These are phyloP conservation scores for Eristalis intricaria DNA, from an alignment of 2,888 invertebrate genomes.

Conservation along the genomic window DNA sequence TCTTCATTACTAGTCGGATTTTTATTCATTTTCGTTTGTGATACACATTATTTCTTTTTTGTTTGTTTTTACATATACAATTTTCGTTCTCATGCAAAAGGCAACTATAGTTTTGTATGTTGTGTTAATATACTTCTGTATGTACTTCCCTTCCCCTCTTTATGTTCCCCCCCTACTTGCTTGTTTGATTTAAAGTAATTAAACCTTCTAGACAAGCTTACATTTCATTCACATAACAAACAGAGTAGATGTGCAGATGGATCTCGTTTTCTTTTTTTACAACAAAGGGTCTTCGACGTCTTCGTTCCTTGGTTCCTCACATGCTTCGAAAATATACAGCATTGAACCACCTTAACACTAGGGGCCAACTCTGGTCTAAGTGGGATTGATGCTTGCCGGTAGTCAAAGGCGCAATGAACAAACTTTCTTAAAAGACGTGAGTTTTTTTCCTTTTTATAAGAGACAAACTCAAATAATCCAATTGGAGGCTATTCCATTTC, in stretches of 20 bases:
- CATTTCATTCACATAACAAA: not conserved
- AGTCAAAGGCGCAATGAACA: too few species aligned
- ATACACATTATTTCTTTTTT: not conserved
- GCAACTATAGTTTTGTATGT: slow-evolving; percentile 26
- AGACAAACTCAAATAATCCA: too few species aligned
- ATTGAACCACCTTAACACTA: too few species aligned
- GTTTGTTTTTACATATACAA: slow-evolving; percentile 15
- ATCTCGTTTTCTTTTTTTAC: too few species aligned
- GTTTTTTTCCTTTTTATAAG: too few species aligned
- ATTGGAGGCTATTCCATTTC: too few species aligned
- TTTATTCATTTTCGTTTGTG: slow-evolving; percentile 1
- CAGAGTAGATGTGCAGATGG: not conserved
- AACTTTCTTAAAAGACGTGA: too few species aligned
- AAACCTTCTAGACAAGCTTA: not conserved
- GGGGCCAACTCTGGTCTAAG: too few species aligned
- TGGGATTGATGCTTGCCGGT: too few species aligned
- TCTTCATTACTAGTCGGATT: slow-evolving; percentile 43
- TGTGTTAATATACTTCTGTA: slow-evolving; percentile 1
- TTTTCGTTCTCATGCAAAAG: slow-evolving; percentile 37
- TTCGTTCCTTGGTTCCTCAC: too few species aligned
- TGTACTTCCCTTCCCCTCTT: not conserved
- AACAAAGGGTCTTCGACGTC: too few species aligned
- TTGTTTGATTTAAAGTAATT: not conserved
- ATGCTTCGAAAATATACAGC: too few species aligned
- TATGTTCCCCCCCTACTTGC: not conserved